phyloP scores from a whole-genome alignment of 2,888 invertebrate genomes.

The Heliconius erato region DNA sequence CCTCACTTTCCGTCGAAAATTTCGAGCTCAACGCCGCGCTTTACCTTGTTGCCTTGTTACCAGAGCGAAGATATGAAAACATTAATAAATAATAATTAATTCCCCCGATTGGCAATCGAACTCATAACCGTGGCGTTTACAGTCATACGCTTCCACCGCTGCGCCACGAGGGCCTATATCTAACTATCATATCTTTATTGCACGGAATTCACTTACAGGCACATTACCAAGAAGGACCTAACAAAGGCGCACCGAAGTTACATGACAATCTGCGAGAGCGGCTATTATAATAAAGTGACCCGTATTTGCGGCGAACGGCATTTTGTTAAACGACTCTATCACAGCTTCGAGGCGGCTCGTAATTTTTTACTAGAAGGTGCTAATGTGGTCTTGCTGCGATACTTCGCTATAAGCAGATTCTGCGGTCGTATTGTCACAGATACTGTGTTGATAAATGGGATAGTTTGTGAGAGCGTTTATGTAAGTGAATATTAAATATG shows the following conservation, averaged over 20 bases:
- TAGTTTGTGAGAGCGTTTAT: slow-evolving; percentile 86
- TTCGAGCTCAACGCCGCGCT: no score
- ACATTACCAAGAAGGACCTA: slow-evolving; percentile 73
- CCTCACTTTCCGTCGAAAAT: no score
- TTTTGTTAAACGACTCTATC: slow-evolving; percentile 79
- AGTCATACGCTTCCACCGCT: no score
- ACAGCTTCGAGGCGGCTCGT: slow-evolving; percentile 79
- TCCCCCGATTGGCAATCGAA: no score
- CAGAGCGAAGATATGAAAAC: no score
- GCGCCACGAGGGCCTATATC: no score
- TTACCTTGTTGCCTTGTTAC: no score
- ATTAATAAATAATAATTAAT: no score
- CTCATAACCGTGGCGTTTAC: no score
- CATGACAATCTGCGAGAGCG: slow-evolving; percentile 82
- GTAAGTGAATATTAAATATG: slow-evolving; percentile 71
- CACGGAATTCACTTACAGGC: slow-evolving; percentile 62
- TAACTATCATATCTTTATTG: background rate
- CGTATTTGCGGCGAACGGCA: slow-evolving; percentile 78
- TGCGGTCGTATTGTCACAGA: slow-evolving; percentile 84
- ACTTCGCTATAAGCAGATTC: slow-evolving; percentile 83
- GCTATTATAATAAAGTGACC: slow-evolving; percentile 85
- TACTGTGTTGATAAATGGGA: slow-evolving; percentile 86
- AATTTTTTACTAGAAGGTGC: slow-evolving; percentile 87
- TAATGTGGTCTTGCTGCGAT: slow-evolving; percentile 86
- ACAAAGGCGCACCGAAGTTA: slow-evolving; percentile 84